Conservation (phyloP, 2,888 invertebrate genomes). For the Melolontha melolontha region DNA sequence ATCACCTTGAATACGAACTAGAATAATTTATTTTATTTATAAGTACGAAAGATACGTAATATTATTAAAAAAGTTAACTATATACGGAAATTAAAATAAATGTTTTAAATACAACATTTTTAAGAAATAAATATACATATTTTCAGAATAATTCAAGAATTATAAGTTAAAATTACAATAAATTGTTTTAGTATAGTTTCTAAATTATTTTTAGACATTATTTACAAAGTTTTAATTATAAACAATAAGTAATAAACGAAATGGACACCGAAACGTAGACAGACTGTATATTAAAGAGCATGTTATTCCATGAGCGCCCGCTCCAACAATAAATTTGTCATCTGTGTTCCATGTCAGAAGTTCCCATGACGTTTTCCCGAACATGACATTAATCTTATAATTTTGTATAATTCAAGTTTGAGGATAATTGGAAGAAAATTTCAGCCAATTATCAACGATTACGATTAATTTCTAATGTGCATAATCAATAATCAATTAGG, state of each 20-base stretch:
- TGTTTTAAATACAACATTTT: too few species aligned
- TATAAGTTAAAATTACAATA: too few species aligned
- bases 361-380: slow-evolving; percentile 29
- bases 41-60: too few species aligned
- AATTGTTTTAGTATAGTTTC: too few species aligned
- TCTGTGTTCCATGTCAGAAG: slow-evolving; percentile 5
- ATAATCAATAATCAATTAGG: slow-evolving; percentile 16
- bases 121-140: too few species aligned
- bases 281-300: neutral
- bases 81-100: too few species aligned
- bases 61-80: too few species aligned
- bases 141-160: too few species aligned
- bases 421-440: slow-evolving; percentile 18
- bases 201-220: too few species aligned
- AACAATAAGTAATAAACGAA: neutral
- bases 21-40: too few species aligned
- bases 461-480: slow-evolving; percentile 23
- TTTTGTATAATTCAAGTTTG: slow-evolving; percentile 27
- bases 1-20: too few species aligned
- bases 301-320: neutral
- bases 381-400: slow-evolving; percentile 25
- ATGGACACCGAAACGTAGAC: neutral
- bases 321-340: slow-evolving; percentile 7
- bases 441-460: slow-evolving; percentile 24
- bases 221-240: too few species aligned